Evolutionary conservation across 2,797 vertebrate species (phyloP).

Genomic region (Cuniculus paca): DNA sequence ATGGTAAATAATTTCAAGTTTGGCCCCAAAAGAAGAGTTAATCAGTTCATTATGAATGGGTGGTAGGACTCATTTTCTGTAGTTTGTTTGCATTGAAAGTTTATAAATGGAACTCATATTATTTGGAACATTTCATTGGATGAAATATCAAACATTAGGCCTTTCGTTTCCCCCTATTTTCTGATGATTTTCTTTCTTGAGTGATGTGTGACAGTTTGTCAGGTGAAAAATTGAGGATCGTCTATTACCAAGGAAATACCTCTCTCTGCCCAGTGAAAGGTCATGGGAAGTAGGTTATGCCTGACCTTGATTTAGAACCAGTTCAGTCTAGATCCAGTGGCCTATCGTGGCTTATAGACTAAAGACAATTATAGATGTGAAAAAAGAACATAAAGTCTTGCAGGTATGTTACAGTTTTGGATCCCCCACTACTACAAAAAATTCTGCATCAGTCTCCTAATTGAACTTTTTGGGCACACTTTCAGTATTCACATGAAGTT

Average conservation of each 20-base stretch:
- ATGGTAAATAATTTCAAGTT: conserved; percentile 7
- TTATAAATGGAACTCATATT: conserved; percentile 49
- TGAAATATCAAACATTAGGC: background rate
- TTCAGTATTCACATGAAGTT: background rate
- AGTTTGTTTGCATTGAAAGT: background rate
- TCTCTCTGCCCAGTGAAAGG: background rate
- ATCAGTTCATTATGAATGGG: background rate
- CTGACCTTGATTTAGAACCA: conserved; percentile 5
- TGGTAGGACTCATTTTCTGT: background rate
- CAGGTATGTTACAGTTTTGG: background rate
- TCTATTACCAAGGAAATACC: background rate
- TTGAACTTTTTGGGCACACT: background rate
- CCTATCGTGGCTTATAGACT: background rate
- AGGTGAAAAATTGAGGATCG: conserved; percentile 38
- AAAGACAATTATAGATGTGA: background rate
- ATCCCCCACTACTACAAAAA: background rate
- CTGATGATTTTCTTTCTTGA: conserved; percentile 45
- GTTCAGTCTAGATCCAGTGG: conserved; percentile 4
- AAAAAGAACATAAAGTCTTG: background rate
- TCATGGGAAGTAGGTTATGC: conserved; percentile 24
- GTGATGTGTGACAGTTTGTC: conserved; percentile 12
- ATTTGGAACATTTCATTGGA: conserved; percentile 29
- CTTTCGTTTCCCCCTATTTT: background rate
- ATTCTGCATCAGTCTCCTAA: background rate
- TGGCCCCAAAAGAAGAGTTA: background rate